These are phyloP conservation scores for Drosophila recens DNA, from an alignment of 2,888 invertebrate species.

Conservation along the genomic window DNA sequence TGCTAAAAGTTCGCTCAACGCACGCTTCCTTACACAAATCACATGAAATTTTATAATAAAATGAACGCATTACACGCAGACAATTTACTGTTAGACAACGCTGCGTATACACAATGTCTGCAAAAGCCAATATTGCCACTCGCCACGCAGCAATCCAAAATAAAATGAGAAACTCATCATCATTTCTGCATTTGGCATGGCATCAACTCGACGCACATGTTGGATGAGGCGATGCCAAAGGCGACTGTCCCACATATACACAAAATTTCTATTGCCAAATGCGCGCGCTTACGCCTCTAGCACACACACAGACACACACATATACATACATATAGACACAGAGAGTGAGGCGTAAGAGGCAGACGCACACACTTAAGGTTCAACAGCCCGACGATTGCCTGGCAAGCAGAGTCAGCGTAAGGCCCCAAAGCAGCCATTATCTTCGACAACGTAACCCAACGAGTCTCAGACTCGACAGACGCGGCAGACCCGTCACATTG, in stretches of 20 bases:
- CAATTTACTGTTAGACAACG: constrained; percentile 60
- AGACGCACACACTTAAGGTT: constrained; percentile 72
- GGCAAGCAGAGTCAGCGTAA: constrained; percentile 52
- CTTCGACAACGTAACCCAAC: constrained; percentile 73
- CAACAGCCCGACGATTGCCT: constrained; percentile 76
- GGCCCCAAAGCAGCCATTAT: constrained; percentile 77
- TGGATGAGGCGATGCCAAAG: constrained; percentile 40
- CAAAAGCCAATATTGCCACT: constrained; percentile 27
- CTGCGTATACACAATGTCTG: constrained; percentile 52
- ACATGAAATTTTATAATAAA: constrained; percentile 65
- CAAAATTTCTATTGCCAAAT: constrained; percentile 70
- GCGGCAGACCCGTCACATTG: constrained; percentile 53
- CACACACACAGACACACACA: constrained; percentile 23
- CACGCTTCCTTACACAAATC: constrained; percentile 58
- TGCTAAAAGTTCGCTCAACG: constrained; percentile 29
- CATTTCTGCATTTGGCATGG: constrained; percentile 69
- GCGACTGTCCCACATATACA: constrained; percentile 55
- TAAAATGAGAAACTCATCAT: constrained; percentile 69
- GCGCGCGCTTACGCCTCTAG: constrained; percentile 71
- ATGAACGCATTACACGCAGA: constrained; percentile 62
- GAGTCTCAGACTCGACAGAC: constrained; percentile 18
- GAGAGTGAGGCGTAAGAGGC: constrained; percentile 44
- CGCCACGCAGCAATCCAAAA: constrained; percentile 21
- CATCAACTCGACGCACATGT: constrained; percentile 53
- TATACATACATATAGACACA: constrained; percentile 22